Conservation (phyloP, 2,888 invertebrate genomes). For the Keiferia lycopersicella region DNA sequence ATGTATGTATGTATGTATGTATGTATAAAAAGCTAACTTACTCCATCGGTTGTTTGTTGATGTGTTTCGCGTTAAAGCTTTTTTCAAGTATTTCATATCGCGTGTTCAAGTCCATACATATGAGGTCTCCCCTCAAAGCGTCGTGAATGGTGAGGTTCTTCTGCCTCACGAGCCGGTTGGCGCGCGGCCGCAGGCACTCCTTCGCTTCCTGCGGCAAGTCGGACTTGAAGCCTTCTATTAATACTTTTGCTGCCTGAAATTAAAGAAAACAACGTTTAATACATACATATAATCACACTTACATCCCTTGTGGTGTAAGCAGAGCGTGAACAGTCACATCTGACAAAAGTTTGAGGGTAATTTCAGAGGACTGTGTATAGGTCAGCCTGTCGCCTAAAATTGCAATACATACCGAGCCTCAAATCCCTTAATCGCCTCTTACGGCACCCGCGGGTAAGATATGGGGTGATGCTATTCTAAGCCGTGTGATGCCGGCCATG, state of each 20-base stretch:
- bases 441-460: too few relatives aligned
- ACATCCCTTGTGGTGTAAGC: too few relatives aligned
- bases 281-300: too few relatives aligned
- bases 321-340: too few relatives aligned
- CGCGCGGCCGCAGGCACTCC: conserved; percentile 61
- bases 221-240: conserved; percentile 67
- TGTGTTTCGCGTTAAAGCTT: conserved; percentile 54
- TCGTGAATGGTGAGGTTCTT: conserved; percentile 50
- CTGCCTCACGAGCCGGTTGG: conserved; percentile 54
- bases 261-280: not conserved
- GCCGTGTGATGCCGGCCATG: too few relatives aligned
- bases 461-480: too few relatives aligned
- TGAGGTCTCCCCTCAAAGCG: conserved; percentile 42
- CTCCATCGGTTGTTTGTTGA: conserved; percentile 70
- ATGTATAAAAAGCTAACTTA: conserved; percentile 43
- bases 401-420: too few relatives aligned
- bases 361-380: too few relatives aligned
- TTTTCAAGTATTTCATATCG: conserved; percentile 51
- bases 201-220: conserved; percentile 53
- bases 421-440: too few relatives aligned
- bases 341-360: too few relatives aligned
- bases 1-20: too few relatives aligned
- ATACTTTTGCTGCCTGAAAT: conserved; percentile 68
- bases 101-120: conserved; percentile 35
- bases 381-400: too few relatives aligned